Evolutionary conservation across 2,797 vertebrate genomes (phyloP), one percentile per base, ranked within the genome.

Genomic region (Neoniphon sammara): DNA sequence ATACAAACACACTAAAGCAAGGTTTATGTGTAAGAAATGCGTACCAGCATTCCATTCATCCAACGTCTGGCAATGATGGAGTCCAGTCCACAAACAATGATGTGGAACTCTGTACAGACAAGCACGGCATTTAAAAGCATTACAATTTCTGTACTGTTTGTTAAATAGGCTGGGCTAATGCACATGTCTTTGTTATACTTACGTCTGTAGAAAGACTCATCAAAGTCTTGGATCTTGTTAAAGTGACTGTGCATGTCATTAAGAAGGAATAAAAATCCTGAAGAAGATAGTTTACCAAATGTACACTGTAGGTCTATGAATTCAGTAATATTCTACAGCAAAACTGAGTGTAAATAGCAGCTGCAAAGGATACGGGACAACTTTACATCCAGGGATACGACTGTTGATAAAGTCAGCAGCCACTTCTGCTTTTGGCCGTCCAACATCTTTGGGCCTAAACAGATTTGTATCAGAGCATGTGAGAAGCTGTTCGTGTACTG

Each of bases 21-120:
- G 15, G 42, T 44, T 44, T 12, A 44, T 12, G 2, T 42, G 9
- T 20, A 34, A n/a, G 7, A 30, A 30, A 21, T 46, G 63, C 54
- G 25, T 94, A 99, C 97, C 97, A 99, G 94, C 97, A 98, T 98
- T 81, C 98, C 98, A 82, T 98, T 99, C 93, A 99, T 97, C 97
- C 98, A 99, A 83, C 97, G 95, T 88, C 97, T 94, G 91, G 97
- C 97, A 77, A 99, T 96, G 85, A 98, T 95, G 42, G 98, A 99
- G 88, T 99, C 97, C 91, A 99, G 90, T n/a, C 98, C 97, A 87
- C 97, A 98, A 11, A 98, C 97, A 72, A 98, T 96, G 80, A 99
- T 98, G 91, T 99, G 97, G 91, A 99, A 98, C 85, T 98, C 98
- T 99, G 88, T 2, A 72, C 62, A 47, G 77, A 67, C 25, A 53